Conservation (phyloP, 64 coral and sea anemone genomes). For the Montipora sp. region DNA sequence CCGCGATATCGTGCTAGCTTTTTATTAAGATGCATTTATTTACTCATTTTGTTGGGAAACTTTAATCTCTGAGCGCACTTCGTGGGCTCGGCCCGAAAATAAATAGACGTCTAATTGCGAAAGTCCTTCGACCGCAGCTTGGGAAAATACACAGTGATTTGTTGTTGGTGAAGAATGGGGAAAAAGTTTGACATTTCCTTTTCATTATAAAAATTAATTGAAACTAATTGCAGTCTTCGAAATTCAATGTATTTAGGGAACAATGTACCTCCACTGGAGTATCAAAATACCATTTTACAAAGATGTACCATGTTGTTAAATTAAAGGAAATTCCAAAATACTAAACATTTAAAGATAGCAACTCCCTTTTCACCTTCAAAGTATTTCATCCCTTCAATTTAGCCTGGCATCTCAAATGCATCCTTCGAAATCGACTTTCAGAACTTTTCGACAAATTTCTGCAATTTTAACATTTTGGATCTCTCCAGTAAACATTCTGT, state of each 20-base stretch:
- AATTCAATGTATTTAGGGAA: constrained; percentile 96
- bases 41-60: constrained; percentile 62
- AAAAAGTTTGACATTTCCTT: constrained; percentile 87
- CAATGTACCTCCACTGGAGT: constrained; percentile 39
- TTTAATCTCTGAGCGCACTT: constrained; percentile 79
- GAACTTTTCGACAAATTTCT: constrained; percentile 45
- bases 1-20: constrained; percentile 85
- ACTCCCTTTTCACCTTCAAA: background rate
- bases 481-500: constrained; percentile 73
- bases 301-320: constrained; percentile 32
- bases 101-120: constrained; percentile 90
- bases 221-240: constrained; percentile 94
- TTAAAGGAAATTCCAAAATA: constrained; percentile 38
- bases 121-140: constrained; percentile 70
- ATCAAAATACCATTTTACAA: constrained; percentile 61
- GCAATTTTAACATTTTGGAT: constrained; percentile 91
- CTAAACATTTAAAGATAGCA: background rate
- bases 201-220: constrained; percentile 99
- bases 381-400: background rate
- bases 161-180: constrained; percentile 61
- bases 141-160: constrained; percentile 84
- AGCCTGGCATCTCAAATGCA: background rate
- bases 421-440: constrained; percentile 19
- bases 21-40: constrained; percentile 90
- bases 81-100: constrained; percentile 62